phyloP scores from a whole-genome alignment of 2,797 vertebrate species.

The Nannoperca obscura region DNA sequence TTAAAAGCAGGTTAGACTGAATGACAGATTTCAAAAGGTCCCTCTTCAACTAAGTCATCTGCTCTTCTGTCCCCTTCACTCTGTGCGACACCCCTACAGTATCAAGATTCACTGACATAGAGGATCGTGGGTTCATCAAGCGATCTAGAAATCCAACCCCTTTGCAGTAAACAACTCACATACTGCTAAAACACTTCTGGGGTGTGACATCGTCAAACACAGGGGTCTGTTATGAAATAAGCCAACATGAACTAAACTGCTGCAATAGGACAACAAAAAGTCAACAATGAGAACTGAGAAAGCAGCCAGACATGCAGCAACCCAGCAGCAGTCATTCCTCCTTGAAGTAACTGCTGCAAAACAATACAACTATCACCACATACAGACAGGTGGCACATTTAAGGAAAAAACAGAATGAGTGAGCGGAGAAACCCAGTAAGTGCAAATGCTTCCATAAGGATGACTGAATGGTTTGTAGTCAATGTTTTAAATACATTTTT shows the following conservation, averaged over 20 bases:
- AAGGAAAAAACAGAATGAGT: neutral
- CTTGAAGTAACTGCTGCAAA: neutral
- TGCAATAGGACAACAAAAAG: neutral
- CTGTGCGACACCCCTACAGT: slow-evolving; percentile 26
- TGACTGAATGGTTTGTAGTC: neutral
- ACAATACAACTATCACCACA: neutral
- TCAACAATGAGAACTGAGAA: neutral
- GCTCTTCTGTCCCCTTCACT: neutral
- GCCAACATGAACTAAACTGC: neutral
- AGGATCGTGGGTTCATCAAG: slow-evolving; percentile 47
- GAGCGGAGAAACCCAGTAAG: neutral
- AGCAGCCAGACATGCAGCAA: neutral
- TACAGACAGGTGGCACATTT: neutral
- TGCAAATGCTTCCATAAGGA: neutral
- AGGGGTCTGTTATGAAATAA: slow-evolving; percentile 3
- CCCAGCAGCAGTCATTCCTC: neutral
- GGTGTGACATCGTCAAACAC: neutral
- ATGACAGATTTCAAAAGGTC: slow-evolving; percentile 1
- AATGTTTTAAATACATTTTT: neutral
- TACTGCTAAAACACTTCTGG: slow-evolving; percentile 9
- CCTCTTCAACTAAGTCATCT: neutral
- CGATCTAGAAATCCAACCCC: slow-evolving; percentile 62
- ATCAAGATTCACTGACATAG: slow-evolving; percentile 70
- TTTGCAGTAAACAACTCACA: slow-evolving; percentile 62
- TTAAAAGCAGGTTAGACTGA: neutral